Percentiles rank a stretch among this genome's conserved stretches.
Conservation (phyloP, 1,140 invertebrate species). For the Ptiloglossa arizonensis region DNA sequence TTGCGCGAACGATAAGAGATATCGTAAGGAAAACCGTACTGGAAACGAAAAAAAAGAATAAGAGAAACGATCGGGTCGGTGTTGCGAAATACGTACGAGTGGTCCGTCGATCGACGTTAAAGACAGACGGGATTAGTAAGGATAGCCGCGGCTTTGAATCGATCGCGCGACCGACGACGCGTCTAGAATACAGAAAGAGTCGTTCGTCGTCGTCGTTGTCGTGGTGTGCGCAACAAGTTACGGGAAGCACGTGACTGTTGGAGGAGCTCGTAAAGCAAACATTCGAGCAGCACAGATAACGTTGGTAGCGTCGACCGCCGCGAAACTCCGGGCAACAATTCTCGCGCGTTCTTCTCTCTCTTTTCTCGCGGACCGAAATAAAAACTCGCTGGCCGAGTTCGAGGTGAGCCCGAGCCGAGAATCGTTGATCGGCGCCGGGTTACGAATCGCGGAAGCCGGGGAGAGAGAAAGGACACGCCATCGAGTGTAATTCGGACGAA, state of each 20-base stretch:
- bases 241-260: constrained; percentile 35
- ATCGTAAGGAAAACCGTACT: too few relatives aligned
- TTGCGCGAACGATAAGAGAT: background rate
- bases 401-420: background rate
- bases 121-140: background rate
- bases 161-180: background rate
- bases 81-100: background rate
- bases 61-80: background rate
- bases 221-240: constrained; percentile 44
- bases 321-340: constrained; percentile 3
- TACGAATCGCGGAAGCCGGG: background rate
- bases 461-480: too few relatives aligned
- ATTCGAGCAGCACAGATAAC: constrained; percentile 37
- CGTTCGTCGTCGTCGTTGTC: too few relatives aligned
- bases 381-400: constrained; percentile 47
- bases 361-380: too few relatives aligned
- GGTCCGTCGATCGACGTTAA: background rate
- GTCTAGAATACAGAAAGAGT: constrained; percentile 16
- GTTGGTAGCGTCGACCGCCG: constrained; percentile 27
- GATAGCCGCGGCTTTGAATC: background rate
- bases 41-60: too few relatives aligned
- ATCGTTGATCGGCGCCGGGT: background rate
- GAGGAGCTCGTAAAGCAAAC: constrained; percentile 21
- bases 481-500: background rate
- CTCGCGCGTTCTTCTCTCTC: too few relatives aligned